Percentiles rank a stretch among this genome's conserved stretches.
phyloP scores from a whole-genome alignment of 1,140 invertebrate genomes.

The Probaryconus sp. region DNA sequence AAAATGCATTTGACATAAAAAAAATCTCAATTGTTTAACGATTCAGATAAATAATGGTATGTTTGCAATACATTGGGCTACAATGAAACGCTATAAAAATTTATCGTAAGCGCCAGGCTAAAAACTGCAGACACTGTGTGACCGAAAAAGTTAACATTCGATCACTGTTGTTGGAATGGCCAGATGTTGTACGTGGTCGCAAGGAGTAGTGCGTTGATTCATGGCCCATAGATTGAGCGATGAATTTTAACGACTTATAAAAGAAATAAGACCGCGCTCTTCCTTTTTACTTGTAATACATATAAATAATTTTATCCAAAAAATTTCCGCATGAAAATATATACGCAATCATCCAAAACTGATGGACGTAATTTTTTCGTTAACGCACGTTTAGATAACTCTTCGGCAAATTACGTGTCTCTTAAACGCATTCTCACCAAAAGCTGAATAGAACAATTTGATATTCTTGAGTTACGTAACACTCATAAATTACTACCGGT shows the following conservation, averaged over 20 bases:
- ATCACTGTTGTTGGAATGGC: slow-evolving; percentile 52
- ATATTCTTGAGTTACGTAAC: slow-evolving; percentile 16
- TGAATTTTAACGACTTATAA: slow-evolving; percentile 60
- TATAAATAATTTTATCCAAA: slow-evolving; percentile 33
- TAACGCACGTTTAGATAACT: too few species aligned
- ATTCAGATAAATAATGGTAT: too few species aligned
- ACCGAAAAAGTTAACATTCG: slow-evolving; percentile 62
- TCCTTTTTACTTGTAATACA: slow-evolving; percentile 44
- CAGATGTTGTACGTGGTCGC: slow-evolving; percentile 59
- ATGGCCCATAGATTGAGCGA: slow-evolving; percentile 50
- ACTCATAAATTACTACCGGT: slow-evolving; percentile 12
- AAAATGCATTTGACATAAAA: too few species aligned
- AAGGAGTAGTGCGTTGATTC: slow-evolving; percentile 57
- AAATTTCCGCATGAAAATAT: slow-evolving; percentile 29
- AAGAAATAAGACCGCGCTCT: slow-evolving; percentile 50
- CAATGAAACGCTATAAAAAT: slow-evolving; percentile 1
- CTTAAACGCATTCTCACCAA: not conserved
- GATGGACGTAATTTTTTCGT: slow-evolving; percentile 26
- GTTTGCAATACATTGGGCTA: not conserved
- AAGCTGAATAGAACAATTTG: not conserved
- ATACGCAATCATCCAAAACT: slow-evolving; percentile 29
- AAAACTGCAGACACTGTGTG: slow-evolving; percentile 36
- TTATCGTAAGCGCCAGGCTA: slow-evolving; percentile 21
- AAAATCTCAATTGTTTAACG: too few species aligned
- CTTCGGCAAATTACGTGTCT: slow-evolving; percentile 18